A percentile compares a stretch with the other conserved stretches of the same genome.
phyloP scores from a whole-genome alignment of 2,888 invertebrate genomes.

The Erebia palarica region DNA sequence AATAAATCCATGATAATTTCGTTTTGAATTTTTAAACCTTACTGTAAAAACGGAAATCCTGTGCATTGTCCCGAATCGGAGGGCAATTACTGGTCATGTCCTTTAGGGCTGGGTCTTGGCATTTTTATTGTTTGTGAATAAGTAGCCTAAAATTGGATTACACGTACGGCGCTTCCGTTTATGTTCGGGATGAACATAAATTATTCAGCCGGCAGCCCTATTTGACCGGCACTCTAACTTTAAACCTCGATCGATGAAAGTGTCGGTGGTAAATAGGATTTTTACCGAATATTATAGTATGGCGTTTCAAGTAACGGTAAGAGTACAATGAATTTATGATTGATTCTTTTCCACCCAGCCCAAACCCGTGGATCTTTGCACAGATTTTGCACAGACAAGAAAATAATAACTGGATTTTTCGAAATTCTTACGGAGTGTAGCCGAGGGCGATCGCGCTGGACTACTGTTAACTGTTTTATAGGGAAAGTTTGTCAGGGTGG shows the following conservation, averaged over 20 bases:
- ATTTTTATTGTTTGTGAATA: conserved; percentile 55
- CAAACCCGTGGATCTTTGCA: too few species aligned
- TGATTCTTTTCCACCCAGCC: neutral
- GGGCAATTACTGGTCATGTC: too few species aligned
- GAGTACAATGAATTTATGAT: neutral
- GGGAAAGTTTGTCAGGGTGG: too few species aligned
- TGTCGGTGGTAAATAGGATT: conserved; percentile 13
- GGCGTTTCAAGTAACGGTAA: neutral
- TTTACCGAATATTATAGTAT: conserved; percentile 7
- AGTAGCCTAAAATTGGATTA: conserved; percentile 62
- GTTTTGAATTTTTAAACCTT: too few species aligned
- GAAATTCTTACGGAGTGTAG: too few species aligned
- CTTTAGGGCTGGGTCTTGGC: conserved; percentile 12
- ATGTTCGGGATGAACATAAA: conserved; percentile 60
- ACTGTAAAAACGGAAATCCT: too few species aligned
- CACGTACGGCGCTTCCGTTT: conserved; percentile 57
- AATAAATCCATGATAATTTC: too few species aligned
- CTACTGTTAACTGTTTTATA: too few species aligned
- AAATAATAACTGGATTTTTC: too few species aligned
- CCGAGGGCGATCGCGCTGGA: too few species aligned
- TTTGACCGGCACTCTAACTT: conserved; percentile 61
- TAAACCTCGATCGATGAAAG: conserved; percentile 65
- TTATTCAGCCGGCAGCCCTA: conserved; percentile 68
- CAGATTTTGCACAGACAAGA: too few species aligned
- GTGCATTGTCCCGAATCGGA: too few species aligned